Evolutionary conservation across 2,113 vertebrate genomes (phyloP), one percentile per base, ranked within the genome.

Genomic region (Cyrtonyx montezumae): DNA sequence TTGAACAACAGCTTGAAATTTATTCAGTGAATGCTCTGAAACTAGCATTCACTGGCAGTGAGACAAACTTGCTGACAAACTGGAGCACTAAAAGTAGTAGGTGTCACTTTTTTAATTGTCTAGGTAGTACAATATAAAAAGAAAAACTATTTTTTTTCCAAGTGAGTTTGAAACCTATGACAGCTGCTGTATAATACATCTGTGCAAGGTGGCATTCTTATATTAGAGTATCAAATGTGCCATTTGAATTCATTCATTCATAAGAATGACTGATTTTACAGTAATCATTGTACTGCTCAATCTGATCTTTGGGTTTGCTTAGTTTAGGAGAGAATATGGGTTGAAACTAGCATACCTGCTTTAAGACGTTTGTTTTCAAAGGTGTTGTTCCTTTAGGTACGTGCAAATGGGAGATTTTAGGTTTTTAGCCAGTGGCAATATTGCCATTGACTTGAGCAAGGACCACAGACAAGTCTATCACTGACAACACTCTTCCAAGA

Each of bases 271-370:
- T 34, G 20, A 15, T 71, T 94, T 92, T 91, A 46, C 9, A 45
- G 4, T 21, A 79, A 26, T 45, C 17, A 91, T 3, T 10, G 8
- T 62, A 12, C 30, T 13, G 30, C 7, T 9, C 63, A 53, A 79
- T 22, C 23, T 62, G 13, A 25, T 62, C 32, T 80, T 63, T 65
- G 55, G 20, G 53, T 83, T 58, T 62, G 15, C 6, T 61, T n/a
- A 1, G 7, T 75, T 80, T 67, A 28, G 8, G 3, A 5, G 3
- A 6, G 2, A 87, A 40, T 40, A n/a, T 0, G 0, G 5, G 2
- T 76, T 55, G 56, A 75, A 59, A 87, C 58, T 8, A 61, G 0
- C 11, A 7, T 21, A 5, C 18, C 56, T 91, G 12, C 32, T 68
- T 21, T 25, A 48, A 84, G 56, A 59, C 13, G 32, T 1, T 43